Evolutionary conservation across 2,888 invertebrate genomes (phyloP).

Genomic region (Eupithecia subumbrata): DNA sequence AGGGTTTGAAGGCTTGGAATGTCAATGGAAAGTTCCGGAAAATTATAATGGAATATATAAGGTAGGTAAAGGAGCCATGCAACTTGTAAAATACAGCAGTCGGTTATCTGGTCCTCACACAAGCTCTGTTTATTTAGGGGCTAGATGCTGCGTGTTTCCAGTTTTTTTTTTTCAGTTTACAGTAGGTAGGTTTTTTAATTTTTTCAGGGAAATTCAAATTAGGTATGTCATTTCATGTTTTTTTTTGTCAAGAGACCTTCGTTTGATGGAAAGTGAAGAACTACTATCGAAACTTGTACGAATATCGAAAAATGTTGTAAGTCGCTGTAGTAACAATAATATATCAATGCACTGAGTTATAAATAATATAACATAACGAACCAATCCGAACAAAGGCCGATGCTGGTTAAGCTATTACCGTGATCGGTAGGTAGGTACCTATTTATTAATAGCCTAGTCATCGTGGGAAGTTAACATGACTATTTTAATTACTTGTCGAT

Average conservation of each 20-base stretch:
- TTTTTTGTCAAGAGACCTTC: too few relatives aligned
- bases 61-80: not conserved
- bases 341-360: not conserved
- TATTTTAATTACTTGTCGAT: slow-evolving; percentile 45
- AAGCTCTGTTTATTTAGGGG: not conserved
- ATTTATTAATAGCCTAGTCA: slow-evolving; percentile 39
- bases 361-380: slow-evolving; percentile 5
- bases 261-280: too few relatives aligned
- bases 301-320: too few relatives aligned
- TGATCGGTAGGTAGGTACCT: slow-evolving; percentile 28
- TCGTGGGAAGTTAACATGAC: slow-evolving; percentile 55
- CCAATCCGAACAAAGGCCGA: slow-evolving; percentile 53
- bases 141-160: not conserved
- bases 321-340: not conserved
- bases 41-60: not conserved
- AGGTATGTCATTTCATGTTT: not conserved
- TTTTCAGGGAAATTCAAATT: not conserved
- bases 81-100: not conserved
- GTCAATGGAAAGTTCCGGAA: not conserved
- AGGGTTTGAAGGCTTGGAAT: not conserved
- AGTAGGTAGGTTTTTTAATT: not conserved
- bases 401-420: slow-evolving; percentile 46
- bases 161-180: not conserved
- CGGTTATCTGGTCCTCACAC: not conserved
- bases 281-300: too few relatives aligned